Evolutionary conservation across 1,140 invertebrate genomes (phyloP).

Genomic region (Agrilus planipennis): DNA sequence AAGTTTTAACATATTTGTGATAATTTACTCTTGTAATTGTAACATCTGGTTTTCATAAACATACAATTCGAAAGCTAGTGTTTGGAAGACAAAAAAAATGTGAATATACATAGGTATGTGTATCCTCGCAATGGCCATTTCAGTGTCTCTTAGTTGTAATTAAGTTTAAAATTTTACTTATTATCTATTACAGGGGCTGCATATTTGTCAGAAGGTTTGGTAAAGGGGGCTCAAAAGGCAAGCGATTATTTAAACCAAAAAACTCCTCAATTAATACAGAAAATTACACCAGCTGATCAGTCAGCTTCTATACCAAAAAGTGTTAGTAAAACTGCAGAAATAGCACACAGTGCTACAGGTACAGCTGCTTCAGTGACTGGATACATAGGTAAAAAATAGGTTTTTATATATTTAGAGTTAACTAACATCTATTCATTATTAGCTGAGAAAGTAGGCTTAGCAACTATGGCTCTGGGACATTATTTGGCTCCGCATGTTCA

Average conservation of each 20-base stretch:
- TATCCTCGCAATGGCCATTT: too few species aligned
- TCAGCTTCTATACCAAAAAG: constrained; percentile 35
- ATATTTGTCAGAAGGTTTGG: constrained; percentile 49
- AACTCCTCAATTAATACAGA: constrained; percentile 47
- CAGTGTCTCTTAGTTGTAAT: too few species aligned
- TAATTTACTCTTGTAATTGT: too few species aligned
- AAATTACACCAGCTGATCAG: constrained; percentile 37
- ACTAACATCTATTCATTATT: constrained; percentile 13
- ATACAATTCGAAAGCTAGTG: too few species aligned
- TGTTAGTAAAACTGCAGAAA: constrained; percentile 43
- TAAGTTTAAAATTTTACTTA: constrained; percentile 20
- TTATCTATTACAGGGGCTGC: constrained; percentile 40
- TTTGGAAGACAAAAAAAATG: too few species aligned
- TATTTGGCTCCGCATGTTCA: constrained; percentile 55
- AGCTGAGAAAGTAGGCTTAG: constrained; percentile 52
- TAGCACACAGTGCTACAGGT: constrained; percentile 48
- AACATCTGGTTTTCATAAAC: too few species aligned
- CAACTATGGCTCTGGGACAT: constrained; percentile 47
- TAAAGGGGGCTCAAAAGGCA: constrained; percentile 51
- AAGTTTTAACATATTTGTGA: too few species aligned
- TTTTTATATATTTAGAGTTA: neutral
- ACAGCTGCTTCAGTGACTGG: constrained; percentile 49
- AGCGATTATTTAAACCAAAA: constrained; percentile 45
- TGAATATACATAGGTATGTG: too few species aligned
- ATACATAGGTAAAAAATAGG: constrained; percentile 39